These are phyloP conservation scores for Peromyscus maniculatus DNA, from an alignment of 2,113 vertebrate species.

Conservation along the genomic window DNA sequence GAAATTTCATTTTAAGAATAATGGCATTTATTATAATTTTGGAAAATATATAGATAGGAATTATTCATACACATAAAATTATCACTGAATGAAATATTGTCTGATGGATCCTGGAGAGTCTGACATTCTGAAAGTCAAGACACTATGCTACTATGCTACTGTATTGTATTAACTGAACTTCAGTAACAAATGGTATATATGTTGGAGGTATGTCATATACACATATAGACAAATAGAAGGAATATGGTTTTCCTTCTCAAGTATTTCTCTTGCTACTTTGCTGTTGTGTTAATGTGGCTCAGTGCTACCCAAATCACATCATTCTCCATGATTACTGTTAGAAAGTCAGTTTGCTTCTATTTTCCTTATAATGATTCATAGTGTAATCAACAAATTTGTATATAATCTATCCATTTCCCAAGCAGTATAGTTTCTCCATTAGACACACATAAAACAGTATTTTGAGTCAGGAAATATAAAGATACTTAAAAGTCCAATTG, in stretches of 20 bases:
- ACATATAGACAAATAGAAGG: neutral
- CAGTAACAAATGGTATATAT: neutral
- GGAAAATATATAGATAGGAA: neutral
- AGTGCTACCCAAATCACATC: neutral
- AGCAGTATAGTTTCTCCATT: neutral
- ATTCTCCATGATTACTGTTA: neutral
- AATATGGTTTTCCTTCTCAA: neutral
- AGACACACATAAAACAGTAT: neutral
- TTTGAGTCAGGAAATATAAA: neutral
- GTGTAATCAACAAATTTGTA: neutral
- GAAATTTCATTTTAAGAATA: neutral
- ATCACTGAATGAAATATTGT: neutral
- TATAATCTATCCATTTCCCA: neutral
- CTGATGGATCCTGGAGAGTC: neutral
- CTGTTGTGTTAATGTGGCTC: neutral
- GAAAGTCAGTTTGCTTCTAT: neutral
- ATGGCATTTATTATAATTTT: neutral
- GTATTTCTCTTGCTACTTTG: neutral
- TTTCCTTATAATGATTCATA: neutral
- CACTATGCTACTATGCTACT: too few species aligned
- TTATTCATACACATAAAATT: neutral
- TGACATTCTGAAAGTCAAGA: neutral
- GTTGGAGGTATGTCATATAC: neutral
- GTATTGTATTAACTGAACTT: neutral
- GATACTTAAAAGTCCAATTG: neutral